These are phyloP conservation scores for Nasonia oneida DNA, from an alignment of 2,888 invertebrate species.

Conservation along the genomic window DNA sequence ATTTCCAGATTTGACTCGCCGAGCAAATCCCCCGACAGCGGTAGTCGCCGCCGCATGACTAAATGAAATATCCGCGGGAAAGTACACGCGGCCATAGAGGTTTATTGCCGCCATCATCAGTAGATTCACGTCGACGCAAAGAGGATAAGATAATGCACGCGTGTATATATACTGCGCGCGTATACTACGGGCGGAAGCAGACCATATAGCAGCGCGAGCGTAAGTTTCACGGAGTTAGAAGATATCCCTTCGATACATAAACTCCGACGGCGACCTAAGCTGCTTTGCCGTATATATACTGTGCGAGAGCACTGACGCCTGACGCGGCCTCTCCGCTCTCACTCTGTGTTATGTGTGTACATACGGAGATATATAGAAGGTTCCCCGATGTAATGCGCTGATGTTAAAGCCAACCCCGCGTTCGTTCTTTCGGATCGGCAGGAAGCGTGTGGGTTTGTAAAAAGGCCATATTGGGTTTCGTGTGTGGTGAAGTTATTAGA, in stretches of 20 bases:
- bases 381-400: background rate
- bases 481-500: background rate
- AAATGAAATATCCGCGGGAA: slow-evolving; percentile 46
- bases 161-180: slow-evolving; percentile 43
- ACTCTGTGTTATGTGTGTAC: background rate
- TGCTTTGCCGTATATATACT: slow-evolving; percentile 31
- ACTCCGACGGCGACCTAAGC: slow-evolving; percentile 70
- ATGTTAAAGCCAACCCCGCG: background rate
- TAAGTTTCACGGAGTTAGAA: slow-evolving; percentile 72
- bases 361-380: background rate
- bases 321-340: slow-evolving; percentile 70
- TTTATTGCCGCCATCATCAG: background rate
- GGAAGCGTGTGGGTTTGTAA: background rate
- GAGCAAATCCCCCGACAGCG: background rate
- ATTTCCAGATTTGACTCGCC: slow-evolving; percentile 9
- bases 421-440: background rate
- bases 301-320: slow-evolving; percentile 77
- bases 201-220: background rate
- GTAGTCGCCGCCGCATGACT: background rate
- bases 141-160: slow-evolving; percentile 71
- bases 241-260: slow-evolving; percentile 77
- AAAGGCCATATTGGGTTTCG: background rate
- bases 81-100: background rate
- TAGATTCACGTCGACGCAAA: background rate
- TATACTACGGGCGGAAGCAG: background rate